phyloP scores from a whole-genome alignment of 2,797 vertebrate genomes.

The Tenualosa thibaudeaui region DNA sequence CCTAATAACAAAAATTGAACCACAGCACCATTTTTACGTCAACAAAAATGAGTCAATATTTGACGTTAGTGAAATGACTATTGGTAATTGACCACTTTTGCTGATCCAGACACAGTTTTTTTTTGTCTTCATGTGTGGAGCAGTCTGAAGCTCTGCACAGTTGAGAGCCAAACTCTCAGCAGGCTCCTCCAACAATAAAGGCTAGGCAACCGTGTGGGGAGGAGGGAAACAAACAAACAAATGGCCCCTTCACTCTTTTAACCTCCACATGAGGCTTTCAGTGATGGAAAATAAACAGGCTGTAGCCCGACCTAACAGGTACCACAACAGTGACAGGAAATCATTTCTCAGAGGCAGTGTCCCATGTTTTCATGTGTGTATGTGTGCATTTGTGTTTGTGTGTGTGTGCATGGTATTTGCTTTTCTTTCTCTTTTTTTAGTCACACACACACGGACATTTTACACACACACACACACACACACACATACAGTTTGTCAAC shows the following conservation, averaged over 20 bases:
- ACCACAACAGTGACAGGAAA: constrained; percentile 30
- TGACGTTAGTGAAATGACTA: neutral
- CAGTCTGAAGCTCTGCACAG: neutral
- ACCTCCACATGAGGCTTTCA: constrained; percentile 37
- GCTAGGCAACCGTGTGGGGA: neutral
- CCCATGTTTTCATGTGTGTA: constrained; percentile 11
- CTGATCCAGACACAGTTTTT: neutral
- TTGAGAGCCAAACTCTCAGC: constrained; percentile 8
- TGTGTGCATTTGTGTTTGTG: neutral
- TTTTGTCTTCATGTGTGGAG: neutral
- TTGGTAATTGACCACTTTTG: neutral
- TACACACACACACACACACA: constrained; percentile 4
- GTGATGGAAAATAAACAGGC: constrained; percentile 21
- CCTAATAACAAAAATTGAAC: neutral
- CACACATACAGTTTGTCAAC: constrained; percentile 24
- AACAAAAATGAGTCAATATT: neutral
- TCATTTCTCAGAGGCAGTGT: constrained; percentile 26
- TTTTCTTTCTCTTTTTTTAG: neutral
- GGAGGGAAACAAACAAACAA: constrained; percentile 35
- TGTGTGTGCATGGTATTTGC: neutral
- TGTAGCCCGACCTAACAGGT: neutral
- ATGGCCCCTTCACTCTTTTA: constrained; percentile 43
- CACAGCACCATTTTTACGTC: neutral
- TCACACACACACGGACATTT: neutral
- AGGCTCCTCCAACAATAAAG: constrained; percentile 20